Evolutionary conservation across 2,113 vertebrate genomes (phyloP), one percentile per base, ranked within the genome.

Genomic region (Etheostoma spectabile): DNA sequence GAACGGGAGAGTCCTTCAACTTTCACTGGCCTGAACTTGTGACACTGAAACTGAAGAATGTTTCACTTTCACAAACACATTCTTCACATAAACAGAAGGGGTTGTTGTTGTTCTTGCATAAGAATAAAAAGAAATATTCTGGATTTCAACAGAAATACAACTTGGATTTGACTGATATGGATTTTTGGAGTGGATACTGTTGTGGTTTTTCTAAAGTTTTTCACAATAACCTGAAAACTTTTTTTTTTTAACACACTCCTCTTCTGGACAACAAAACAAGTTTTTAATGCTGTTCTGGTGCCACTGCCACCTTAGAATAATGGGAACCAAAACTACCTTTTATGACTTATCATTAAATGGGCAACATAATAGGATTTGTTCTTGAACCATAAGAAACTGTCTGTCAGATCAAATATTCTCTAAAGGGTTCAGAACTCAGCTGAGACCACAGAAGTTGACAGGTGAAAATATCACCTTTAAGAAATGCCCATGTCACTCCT

Each of bases 1-100:
- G 2, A 33, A 48, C 5, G 1, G 13, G 3, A 27, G 53, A 18
- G 12, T 13, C 22, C 48, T 71, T 80, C 71, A 46, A 24, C 71
- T 56, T 74, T 84, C 66, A 73, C 74, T 27, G 21, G 76, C 60
- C 63, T 87, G 63, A 85, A 81, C 82, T 75, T 59, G 30, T 78
- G 83, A 83, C 68, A 85, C 59, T 30, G 55, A 56, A 67, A 68
- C 24, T 63, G n/a, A 57, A 66, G 53, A 73, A 67, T 13, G 53
- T 53, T 72, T 70, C 42, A 67, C 67, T 77, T 84, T 82, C 67
- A 65, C 66, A 67, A 42, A 77, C 42, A 70, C 53, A 38, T 74
- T 78, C 46, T 57, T 35, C 18, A 14, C 51, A 72, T 24, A 15
- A 45, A 83, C 22, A 35, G 8, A 33, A 14, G 38, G 3, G 22